Base-by-base conservation (phyloP, 2,113 vertebrate genomes). In the Salvelinus namaycush region DNA sequence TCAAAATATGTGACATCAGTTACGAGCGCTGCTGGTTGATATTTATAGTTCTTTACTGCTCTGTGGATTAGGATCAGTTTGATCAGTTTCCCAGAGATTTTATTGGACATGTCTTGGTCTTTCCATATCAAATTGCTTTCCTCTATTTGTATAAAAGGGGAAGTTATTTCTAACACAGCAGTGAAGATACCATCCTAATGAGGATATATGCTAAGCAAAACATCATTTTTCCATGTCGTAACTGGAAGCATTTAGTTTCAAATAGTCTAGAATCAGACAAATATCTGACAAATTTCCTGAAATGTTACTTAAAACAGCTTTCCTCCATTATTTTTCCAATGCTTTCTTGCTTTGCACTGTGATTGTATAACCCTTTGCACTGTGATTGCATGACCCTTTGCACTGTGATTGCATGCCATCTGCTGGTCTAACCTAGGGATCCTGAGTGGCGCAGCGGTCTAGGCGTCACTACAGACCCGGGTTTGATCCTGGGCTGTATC, bases 261-360 rank as follows among this genome's bases (percentile, higher is more conserved):
- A 34, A 14, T 14, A 6, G 13, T 87, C 80, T 87, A 95, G 93
- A 95, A 95, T 95, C 14, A 16, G 93, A 91, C 92, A 90, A 92
- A 94, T 95, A 86, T 85, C 95, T 91, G 94, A 92, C 93, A 95
- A 91, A 95, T 95, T 95, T 97, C 85, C 90, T 88, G 87, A 89
- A 88, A 79, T 94, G 92, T 44, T 11, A 44, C 9, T 44, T 44
- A 2, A 96, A 96, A 95, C 94, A 95, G 96, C 95, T 94, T 93
- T 94, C 93, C 93, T 93, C 94, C 94, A 11, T 44, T 44, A 44
- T 44, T 44, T 11, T 0, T 44, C 39, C 39, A 9, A 95, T 92
- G 96, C 96, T 97, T 95, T 95, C 96, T 96, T 90, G 97, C 97
- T 99, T 97, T 96, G 96, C 97, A 81, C 86, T 44, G 7, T 39